Conservation (phyloP, 1,140 invertebrate genomes). For the Tetraneura akinire region DNA sequence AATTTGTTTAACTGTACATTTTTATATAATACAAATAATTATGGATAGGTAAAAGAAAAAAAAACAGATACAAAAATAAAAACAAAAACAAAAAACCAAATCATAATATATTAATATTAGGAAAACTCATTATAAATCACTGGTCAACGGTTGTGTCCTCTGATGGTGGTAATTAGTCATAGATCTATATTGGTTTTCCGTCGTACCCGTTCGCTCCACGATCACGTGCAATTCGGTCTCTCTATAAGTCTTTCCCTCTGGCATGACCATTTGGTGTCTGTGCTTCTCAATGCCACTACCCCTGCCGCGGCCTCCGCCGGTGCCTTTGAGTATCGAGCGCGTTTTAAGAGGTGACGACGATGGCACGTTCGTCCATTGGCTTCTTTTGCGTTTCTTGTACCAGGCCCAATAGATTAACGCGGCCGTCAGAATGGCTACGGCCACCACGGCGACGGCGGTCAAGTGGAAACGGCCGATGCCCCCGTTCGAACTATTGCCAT, state of each 20-base stretch:
- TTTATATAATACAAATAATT: constrained; percentile 4
- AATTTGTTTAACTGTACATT: constrained; percentile 9
- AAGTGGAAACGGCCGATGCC: constrained; percentile 56
- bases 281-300: constrained; percentile 35
- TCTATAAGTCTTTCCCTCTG: constrained; percentile 73
- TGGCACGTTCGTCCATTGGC: constrained; percentile 61
- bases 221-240: constrained; percentile 83
- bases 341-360: constrained; percentile 58
- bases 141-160: constrained; percentile 39
- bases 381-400: constrained; percentile 55
- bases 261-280: constrained; percentile 66
- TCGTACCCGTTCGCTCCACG: constrained; percentile 75
- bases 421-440: constrained; percentile 53
- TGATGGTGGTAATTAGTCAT: constrained; percentile 10
- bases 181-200: constrained; percentile 16
- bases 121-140: constrained; percentile 24
- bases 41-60: not conserved
- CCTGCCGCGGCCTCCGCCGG: not conserved
- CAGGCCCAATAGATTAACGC: constrained; percentile 57
- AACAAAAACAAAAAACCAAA: too few species aligned
- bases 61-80: not conserved
- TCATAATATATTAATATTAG: not conserved
- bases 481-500: constrained; percentile 50
- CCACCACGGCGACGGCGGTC: constrained; percentile 52
- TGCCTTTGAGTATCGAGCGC: not conserved